Evolutionary conservation across 1,140 invertebrate genomes (phyloP), one percentile per base, ranked within the genome.

Genomic region (Mactra quadrangularis): DNA sequence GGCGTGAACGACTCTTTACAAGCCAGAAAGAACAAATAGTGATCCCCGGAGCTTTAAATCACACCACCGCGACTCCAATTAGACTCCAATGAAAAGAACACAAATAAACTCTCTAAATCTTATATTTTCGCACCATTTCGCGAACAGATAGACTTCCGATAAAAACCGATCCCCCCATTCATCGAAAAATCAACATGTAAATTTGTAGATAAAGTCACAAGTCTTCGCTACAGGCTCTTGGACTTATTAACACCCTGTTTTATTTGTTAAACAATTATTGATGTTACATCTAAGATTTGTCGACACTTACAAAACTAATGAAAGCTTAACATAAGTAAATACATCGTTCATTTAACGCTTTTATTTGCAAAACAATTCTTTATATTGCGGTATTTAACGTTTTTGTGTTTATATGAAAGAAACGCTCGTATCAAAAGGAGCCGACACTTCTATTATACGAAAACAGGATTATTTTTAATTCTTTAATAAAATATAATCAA

Each of bases 261-360:
- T 81, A 50, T 81, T 70, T 81, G 38, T 53, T 31, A 60, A 41
- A 64, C 68, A 70, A 81, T 81, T 81, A 81, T 81, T 81, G 77
- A 60, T 71, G 77, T 70, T 68, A 71, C 53, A 57, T 33, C 11
- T 31, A 55, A 62, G 60, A 50, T 81, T 81, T 59, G 45, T n/a
- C 66, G 66, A 31, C 47, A 41, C 77, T 81, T 81, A 71, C 64
- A 71, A 71, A 57, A 29, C 64, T 81, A 81, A 70, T 70, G 71
- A 29, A 52, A 57, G 50, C 29, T 81, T 70, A 70, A 68, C 31
- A 52, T 59, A 71, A 35, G 77, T 81, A 81, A 81, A 81, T 71
- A 81, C 35, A 59, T 50, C 29, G 25, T 71, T 70, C 35, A 35
- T 70, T 38, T 41, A 41, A 38, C 22, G 41, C 25, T 55, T 60